Evolutionary conservation across 2,888 invertebrate genomes (phyloP).

Genomic region (Stictocephala bisonia): DNA sequence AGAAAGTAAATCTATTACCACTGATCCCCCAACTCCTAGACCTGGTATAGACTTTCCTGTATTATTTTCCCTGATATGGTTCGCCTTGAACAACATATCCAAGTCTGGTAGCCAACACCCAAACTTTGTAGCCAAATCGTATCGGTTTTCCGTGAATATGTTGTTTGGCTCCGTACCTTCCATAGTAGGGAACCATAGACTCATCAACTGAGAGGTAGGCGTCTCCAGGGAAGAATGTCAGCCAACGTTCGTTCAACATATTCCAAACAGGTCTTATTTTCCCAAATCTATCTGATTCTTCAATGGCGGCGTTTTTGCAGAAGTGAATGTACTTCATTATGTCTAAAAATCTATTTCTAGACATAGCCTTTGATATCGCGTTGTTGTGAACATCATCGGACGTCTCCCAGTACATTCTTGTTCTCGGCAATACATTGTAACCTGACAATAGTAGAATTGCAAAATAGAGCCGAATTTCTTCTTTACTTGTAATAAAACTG

Average conservation of each 20-base stretch:
- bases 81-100: slow-evolving; percentile 52
- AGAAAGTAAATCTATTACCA: slow-evolving; percentile 10
- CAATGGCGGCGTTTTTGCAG: no score
- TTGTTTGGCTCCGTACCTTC: slow-evolving; percentile 49
- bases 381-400: no score
- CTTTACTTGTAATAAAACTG: no score
- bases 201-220: slow-evolving; percentile 50
- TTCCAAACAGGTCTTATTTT: slow-evolving; percentile 51
- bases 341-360: no score
- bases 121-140: slow-evolving; percentile 49
- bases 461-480: no score
- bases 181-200: slow-evolving; percentile 54
- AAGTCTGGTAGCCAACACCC: slow-evolving; percentile 47
- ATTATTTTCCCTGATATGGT: slow-evolving; percentile 50
- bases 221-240: slow-evolving; percentile 45
- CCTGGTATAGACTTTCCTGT: slow-evolving; percentile 15
- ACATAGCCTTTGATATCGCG: no score
- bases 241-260: slow-evolving; percentile 47
- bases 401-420: no score
- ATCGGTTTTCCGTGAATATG: slow-evolving; percentile 53
- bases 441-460: no score
- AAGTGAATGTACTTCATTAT: no score
- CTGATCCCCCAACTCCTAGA: slow-evolving; percentile 30
- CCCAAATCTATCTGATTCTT: slow-evolving; percentile 48
- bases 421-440: no score